A percentile compares a stretch with the other conserved stretches of the same genome.
These are phyloP conservation scores for Myotis pilosus DNA, from an alignment of 2,797 vertebrate species.

Conservation along the genomic window DNA sequence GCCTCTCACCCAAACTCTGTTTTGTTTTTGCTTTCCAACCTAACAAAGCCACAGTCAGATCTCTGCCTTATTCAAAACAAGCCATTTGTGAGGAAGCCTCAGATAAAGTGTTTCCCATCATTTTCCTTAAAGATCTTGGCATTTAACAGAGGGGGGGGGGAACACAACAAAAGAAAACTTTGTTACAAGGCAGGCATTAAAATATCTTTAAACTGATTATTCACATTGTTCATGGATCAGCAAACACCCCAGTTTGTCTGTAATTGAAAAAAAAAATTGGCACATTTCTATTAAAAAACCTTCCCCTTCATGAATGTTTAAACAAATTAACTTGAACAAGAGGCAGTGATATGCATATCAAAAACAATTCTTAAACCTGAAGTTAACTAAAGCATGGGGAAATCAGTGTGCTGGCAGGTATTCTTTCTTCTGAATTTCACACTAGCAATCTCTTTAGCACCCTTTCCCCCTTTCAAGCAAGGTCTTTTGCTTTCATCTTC, in stretches of 20 bases:
- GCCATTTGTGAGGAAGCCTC: constrained; percentile 23
- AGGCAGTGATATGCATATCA: constrained; percentile 63
- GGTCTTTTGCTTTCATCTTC: constrained; percentile 25
- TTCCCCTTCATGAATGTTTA: constrained; percentile 72
- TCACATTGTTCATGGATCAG: constrained; percentile 62
- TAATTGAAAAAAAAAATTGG: constrained; percentile 72
- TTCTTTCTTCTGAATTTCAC: constrained; percentile 64
- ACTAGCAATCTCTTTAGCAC: neutral
- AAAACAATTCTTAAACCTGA: constrained; percentile 73
- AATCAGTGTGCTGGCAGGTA: constrained; percentile 35
- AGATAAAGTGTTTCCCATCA: neutral
- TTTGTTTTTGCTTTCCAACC: constrained; percentile 23
- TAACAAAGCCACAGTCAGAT: neutral
- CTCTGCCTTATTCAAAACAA: neutral
- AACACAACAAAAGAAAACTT: constrained; percentile 15
- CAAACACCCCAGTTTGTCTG: constrained; percentile 56
- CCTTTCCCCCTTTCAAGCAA: neutral
- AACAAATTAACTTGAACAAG: constrained; percentile 75
- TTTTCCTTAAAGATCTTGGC: constrained; percentile 38
- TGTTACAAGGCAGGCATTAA: constrained; percentile 27
- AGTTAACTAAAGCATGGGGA: constrained; percentile 59
- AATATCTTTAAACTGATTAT: constrained; percentile 54
- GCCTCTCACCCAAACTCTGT: rapidly evolving
- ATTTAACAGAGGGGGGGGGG: neutral
- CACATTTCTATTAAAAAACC: constrained; percentile 74